phyloP scores from a whole-genome alignment of 2,888 invertebrate species.

The Hoplodrina ambigua region DNA sequence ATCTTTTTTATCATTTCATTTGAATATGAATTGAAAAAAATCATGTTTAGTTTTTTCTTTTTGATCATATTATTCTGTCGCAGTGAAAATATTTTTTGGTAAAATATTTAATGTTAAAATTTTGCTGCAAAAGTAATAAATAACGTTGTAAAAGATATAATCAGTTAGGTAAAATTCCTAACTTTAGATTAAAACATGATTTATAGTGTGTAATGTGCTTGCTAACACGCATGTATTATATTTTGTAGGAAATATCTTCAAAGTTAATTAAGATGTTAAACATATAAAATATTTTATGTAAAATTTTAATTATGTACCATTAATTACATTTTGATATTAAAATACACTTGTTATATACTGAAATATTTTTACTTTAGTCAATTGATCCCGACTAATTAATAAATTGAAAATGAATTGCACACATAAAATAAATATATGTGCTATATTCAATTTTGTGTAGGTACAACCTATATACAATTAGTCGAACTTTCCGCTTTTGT shows the following conservation, averaged over 20 bases:
- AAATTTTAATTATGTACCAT: slow-evolving; percentile 14
- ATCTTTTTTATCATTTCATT: too few species aligned
- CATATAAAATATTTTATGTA: slow-evolving; percentile 15
- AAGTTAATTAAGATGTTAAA: slow-evolving; percentile 44
- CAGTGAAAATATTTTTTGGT: not conserved
- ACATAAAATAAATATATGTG: not conserved
- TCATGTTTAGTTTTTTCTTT: too few species aligned
- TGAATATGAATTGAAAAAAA: too few species aligned
- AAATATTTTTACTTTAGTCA: too few species aligned
- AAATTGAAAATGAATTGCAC: too few species aligned
- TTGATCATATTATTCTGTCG: too few species aligned
- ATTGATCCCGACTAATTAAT: too few species aligned
- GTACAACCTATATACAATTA: slow-evolving; percentile 33
- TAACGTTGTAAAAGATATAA: slow-evolving; percentile 17
- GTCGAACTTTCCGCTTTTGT: slow-evolving; percentile 34
- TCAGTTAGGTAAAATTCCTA: slow-evolving; percentile 25
- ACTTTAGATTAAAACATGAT: slow-evolving; percentile 18
- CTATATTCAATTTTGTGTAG: not conserved
- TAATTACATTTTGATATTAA: not conserved
- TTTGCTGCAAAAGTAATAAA: slow-evolving; percentile 21
- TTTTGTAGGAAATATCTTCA: slow-evolving; percentile 49
- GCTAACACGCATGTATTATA: slow-evolving; percentile 11
- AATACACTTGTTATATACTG: too few species aligned
- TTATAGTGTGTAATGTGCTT: slow-evolving; percentile 10
- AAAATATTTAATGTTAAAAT: not conserved